These are phyloP conservation scores for Acipenser oxyrinchus DNA, from an alignment of 2,797 vertebrate species.

Conservation along the genomic window DNA sequence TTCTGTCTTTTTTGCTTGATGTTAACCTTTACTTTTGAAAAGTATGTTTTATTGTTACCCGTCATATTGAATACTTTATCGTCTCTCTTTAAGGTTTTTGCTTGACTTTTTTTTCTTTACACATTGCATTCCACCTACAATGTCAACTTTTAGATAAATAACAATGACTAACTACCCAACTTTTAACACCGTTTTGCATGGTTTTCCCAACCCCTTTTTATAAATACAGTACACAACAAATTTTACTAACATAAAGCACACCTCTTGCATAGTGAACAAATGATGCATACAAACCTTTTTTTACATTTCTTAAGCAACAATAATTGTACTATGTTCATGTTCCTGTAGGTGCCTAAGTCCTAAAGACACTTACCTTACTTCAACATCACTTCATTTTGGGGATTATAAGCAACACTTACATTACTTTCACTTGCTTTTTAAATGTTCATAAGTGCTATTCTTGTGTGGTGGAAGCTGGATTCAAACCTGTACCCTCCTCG, in stretches of 20 bases:
- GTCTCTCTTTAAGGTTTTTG: slow-evolving; percentile 59
- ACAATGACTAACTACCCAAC: slow-evolving; percentile 77
- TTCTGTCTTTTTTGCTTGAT: slow-evolving; percentile 99
- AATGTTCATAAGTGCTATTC: no score
- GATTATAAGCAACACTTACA: no score
- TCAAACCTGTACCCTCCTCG: no score
- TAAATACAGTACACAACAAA: slow-evolving; percentile 15
- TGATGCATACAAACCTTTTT: slow-evolving; percentile 5
- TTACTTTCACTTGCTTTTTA: no score
- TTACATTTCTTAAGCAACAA: slow-evolving; percentile 70
- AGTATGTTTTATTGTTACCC: slow-evolving; percentile 60
- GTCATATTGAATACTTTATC: slow-evolving; percentile 52
- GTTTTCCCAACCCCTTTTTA: slow-evolving; percentile 62
- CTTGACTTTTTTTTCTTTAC: slow-evolving; percentile 77
- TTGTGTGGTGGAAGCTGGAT: no score
- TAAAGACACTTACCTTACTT: no score
- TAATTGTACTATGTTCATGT: slow-evolving; percentile 17
- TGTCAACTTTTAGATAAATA: slow-evolving; percentile 57
- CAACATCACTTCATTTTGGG: no score
- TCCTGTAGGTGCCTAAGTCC: slow-evolving; percentile 17
- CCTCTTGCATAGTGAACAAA: neutral
- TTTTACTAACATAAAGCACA: slow-evolving; percentile 15
- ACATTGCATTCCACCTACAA: slow-evolving; percentile 89
- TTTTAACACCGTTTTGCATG: slow-evolving; percentile 87
- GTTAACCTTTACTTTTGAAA: slow-evolving; percentile 60